Base-by-base conservation (phyloP, 1,140 invertebrate species). In the Babylonia areolata region DNA sequence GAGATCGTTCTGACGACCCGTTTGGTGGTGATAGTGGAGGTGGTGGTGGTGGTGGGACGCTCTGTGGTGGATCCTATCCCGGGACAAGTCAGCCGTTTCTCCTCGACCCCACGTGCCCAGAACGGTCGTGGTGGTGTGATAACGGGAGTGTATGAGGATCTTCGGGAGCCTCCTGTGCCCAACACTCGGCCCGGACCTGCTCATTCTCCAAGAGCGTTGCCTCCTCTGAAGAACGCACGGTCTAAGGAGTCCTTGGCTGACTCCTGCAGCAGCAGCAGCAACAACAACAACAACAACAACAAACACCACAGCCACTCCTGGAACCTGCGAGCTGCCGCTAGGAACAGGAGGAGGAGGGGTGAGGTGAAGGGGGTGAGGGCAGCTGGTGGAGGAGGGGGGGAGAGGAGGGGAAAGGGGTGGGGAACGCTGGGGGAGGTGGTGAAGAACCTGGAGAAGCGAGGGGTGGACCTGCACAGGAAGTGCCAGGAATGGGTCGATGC, bases 401-500 rank as follows among this genome's bases (percentile, higher is more conserved):
- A 28, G 64, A 35, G 3, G 31, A 82, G 58, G 35, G 58, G 51
- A 3, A 82, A 31, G 33, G 69, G 28, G 17, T 40, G 33, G 37
- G 58, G 35, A 9, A 40, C 40, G 81, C 28, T 84, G 37, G 33
- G 51, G 6, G 40, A 58, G 40, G 81, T 84, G 58, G 39, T 84
- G 81, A 17, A 42, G 5, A 71, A 33, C 2, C 81, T 84, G 58
- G 64, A 84, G 58, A 40, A 64, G 23, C 3, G 3, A 28, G 81
- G 81, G 9, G 20, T 84, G 37, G 81, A 84, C 33, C 12, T 31
- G 0, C 39, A 71, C 40, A 64, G 37, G 37, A 84, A 84, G 39
- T 84, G 81, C 58, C 64, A 71, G 64, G 35, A 71, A 5, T 84
- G 81, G 81, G 46, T 84, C n/a, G 75, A 64, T n/a, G 58, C 58